Evolutionary conservation across 2,888 invertebrate species (phyloP), one percentile per base, ranked within the genome.

Genomic region (Microctonus brassicae): DNA sequence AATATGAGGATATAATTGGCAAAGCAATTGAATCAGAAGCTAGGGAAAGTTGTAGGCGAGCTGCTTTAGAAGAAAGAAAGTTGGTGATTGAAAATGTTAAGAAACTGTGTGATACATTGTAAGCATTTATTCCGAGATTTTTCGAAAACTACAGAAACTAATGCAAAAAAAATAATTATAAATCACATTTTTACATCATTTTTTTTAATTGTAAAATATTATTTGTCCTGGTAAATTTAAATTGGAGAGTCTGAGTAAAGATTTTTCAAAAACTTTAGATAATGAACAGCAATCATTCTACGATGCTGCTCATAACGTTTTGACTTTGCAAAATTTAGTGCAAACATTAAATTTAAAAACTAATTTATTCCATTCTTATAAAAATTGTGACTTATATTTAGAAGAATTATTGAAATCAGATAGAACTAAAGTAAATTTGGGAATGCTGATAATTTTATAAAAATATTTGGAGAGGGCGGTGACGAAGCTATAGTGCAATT

Each of bases 401-500:
- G 22, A 55, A 52, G 67, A 71, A 71, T 52, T 67, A 42, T 64
- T 33, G 26, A 69, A 60, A 5, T 62, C 72, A 68, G 60, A 72
- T 10, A 68, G n/a, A 72, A 65, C 63, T 33, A 73, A 73, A 64
- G n/a, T 29, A 11, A 73, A 73, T 53, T 68, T 69, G 29, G n/a
- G 26, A 67, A 34, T 63, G 26, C 65, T 65, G 64, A 73, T 52
- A 34, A 36, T 60, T 60, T 73, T 9, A 53, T 20, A 29, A 20
- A 69, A 68, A 61, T 72, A 26, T 72, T 33, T 63, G 53, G 63
- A 64, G 65, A 69, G 33, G 68, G 55, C 53, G 65, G 67, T 26
- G 70, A 66, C 24, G 61, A 73, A 39, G 67, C 65, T 52, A 47
- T 66, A 13, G 42, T 29, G 29, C 26, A 55, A 53, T 70, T 64